These are phyloP conservation scores for Chrysaora quinquecirrha DNA, from an alignment of 30 jellyfish, hydroid and myxozoan genomes.

Conservation along the genomic window DNA sequence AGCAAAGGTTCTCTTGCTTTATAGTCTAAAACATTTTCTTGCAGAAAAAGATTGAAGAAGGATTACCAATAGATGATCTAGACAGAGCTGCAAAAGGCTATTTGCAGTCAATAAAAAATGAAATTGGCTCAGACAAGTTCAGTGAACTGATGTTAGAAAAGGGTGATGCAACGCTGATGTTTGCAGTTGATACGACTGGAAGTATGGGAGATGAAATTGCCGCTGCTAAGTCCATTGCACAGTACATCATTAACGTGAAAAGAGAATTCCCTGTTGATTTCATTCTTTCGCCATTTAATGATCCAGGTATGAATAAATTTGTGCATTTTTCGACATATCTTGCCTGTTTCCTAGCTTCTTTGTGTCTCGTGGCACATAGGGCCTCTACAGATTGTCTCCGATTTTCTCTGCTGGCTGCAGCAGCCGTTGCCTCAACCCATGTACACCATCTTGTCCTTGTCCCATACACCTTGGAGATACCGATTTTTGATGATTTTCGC, in stretches of 20 bases:
- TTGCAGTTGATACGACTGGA: slow-evolving; percentile 86
- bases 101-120: slow-evolving; percentile 37
- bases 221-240: slow-evolving; percentile 68
- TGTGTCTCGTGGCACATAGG: no score
- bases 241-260: slow-evolving; percentile 44
- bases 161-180: slow-evolving; percentile 75
- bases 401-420: neutral
- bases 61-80: slow-evolving; percentile 76
- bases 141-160: slow-evolving; percentile 56
- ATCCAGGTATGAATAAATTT: slow-evolving; percentile 67
- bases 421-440: neutral
- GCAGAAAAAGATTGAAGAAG: slow-evolving; percentile 81
- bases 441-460: neutral
- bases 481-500: neutral
- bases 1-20: no score
- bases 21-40: no score
- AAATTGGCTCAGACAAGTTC: slow-evolving; percentile 66
- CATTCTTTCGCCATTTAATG: slow-evolving; percentile 80
- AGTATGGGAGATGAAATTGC: slow-evolving; percentile 80
- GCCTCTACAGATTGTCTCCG: no score
- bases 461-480: neutral
- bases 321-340: no score
- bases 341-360: no score
- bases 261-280: slow-evolving; percentile 73
- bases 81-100: slow-evolving; percentile 70